phyloP scores from a whole-genome alignment of 37 sponge, comb jelly and placozoan species.

The Ianthella basta region DNA sequence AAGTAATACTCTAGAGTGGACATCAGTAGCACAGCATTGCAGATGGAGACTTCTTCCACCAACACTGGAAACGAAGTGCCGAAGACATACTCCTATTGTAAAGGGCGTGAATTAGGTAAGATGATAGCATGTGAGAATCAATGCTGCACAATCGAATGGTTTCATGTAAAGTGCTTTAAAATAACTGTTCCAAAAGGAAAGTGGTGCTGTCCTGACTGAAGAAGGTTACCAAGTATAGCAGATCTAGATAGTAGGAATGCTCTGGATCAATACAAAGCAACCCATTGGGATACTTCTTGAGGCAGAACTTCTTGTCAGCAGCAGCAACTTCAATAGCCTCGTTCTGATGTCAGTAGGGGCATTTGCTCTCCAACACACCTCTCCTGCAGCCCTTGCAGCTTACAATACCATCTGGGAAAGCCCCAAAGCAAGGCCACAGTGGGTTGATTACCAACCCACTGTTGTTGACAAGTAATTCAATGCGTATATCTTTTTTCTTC shows the following conservation, averaged over 20 bases:
- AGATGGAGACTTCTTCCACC: too few species aligned
- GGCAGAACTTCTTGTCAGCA: constrained; percentile 22
- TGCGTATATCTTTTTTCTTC: neutral
- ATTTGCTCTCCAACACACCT: constrained; percentile 36
- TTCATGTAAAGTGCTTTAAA: too few species aligned
- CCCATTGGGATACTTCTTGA: neutral
- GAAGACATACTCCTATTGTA: too few species aligned
- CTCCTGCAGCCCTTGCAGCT: constrained; percentile 3
- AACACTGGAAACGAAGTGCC: too few species aligned
- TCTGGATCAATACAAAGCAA: neutral
- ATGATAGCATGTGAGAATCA: too few species aligned
- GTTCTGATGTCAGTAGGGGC: constrained; percentile 33
- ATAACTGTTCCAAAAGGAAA: too few species aligned
- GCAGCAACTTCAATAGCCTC: neutral
- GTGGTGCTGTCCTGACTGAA: too few species aligned
- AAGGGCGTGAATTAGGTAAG: too few species aligned
- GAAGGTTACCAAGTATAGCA: too few species aligned
- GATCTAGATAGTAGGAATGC: constrained; percentile 47
- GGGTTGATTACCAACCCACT: constrained; percentile 40
- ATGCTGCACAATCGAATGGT: too few species aligned
- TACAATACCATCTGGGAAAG: constrained; percentile 29
- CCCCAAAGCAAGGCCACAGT: constrained; percentile 18
- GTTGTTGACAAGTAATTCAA: neutral
- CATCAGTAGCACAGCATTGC: too few species aligned
- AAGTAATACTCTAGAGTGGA: too few species aligned